Evolutionary conservation across 2,113 vertebrate genomes (phyloP), one percentile per base, ranked within the genome.

Genomic region (Perca schrenkii): DNA sequence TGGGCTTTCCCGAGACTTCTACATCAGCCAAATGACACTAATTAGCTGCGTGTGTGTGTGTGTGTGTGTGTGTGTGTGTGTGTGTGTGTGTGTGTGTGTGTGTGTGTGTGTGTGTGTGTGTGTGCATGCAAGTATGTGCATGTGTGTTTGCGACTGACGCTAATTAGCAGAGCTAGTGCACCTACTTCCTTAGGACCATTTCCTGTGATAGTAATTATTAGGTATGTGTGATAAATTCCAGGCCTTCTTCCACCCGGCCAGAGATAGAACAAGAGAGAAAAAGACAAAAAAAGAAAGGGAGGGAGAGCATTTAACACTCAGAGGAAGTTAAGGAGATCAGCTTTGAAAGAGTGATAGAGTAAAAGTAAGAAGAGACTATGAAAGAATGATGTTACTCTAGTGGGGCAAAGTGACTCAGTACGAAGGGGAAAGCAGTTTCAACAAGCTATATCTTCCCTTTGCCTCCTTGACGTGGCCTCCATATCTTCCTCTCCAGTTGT

Each of bases 141-240:
- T 68, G 89, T 85, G 89, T 89, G 83, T 92, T 91, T 92, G 87
- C 56, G 81, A 94, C 88, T 87, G 88, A 94, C 86, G 91, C 92
- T 94, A 94, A 94, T 94, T 95, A 94, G 83, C 86, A 83, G 75
- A 80, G 28, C 82, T 90, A 83, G 84, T 85, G 83, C 86, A 79
- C 89, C 85, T 54, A 90, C 92, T 94, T 95, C 93, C 93, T 94
- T 81, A 60, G 61, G 79, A 86, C 90, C 83, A 79, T 94, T 94
- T 94, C 93, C 94, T 95, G 88, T 91, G 90, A 94, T 93, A 90
- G 92, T 93, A 93, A 94, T 94, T 94, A 95, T 93, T 93, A 93
- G 93, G 93, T 93, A 94, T 86, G 93, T 92, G 93, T 94, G 94
- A 95, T 92, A 93, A 94, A 94, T 92, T 87, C 93, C 95, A 94